Evolutionary conservation across 1,140 invertebrate genomes (phyloP).

Genomic region (Cydia pomonella): DNA sequence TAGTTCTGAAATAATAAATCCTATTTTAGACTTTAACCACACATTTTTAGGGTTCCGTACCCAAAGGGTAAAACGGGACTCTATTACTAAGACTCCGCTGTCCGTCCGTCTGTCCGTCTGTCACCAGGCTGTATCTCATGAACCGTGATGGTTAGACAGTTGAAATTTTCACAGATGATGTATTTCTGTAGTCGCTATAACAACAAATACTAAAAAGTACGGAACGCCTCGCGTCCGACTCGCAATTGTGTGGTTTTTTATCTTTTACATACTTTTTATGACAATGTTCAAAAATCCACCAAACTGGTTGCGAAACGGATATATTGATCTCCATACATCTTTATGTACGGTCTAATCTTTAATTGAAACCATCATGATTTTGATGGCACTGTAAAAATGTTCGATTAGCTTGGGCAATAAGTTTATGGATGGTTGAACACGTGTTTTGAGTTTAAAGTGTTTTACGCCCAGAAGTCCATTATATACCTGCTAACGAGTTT

Average conservation of each 20-base stretch:
- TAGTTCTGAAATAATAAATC: not conserved
- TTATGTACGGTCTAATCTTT: not conserved
- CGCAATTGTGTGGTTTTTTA: too few species aligned
- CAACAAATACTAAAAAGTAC: too few species aligned
- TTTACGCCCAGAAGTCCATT: not conserved
- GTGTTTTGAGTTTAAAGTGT: not conserved
- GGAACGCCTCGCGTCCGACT: too few species aligned
- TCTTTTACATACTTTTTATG: not conserved
- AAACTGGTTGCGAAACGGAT: not conserved
- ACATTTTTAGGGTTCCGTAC: too few species aligned
- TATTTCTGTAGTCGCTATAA: too few species aligned
- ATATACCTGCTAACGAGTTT: not conserved
- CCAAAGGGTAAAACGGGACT: too few species aligned
- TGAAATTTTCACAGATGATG: too few species aligned
- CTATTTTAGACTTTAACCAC: not conserved
- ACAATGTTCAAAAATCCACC: too few species aligned
- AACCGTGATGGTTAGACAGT: too few species aligned
- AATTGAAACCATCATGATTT: not conserved
- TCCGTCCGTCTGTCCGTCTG: too few species aligned
- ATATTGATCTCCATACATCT: not conserved
- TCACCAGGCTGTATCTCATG: too few species aligned
- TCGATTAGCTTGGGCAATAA: slow-evolving; percentile 19
- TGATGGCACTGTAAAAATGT: slow-evolving; percentile 28
- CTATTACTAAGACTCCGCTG: too few species aligned
- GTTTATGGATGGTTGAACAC: not conserved